Percentiles rank a stretch among this genome's conserved stretches.
Conservation (phyloP, 2,888 invertebrate genomes). For the Noctua pronuba region DNA sequence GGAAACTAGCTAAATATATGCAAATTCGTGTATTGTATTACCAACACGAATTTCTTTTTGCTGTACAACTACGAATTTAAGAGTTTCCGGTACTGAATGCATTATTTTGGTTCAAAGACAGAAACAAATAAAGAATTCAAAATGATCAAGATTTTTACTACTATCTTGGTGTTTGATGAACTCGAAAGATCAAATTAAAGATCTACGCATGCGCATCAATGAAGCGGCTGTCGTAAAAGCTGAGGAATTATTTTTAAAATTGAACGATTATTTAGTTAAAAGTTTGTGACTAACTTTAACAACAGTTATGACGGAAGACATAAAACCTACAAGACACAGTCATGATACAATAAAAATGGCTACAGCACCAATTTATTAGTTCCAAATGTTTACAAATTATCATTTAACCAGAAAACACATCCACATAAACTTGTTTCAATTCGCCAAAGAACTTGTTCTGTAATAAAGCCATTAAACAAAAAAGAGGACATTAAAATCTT, state of each 20-base stretch:
- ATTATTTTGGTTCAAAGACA: background rate
- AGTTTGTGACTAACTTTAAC: background rate
- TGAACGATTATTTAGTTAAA: background rate
- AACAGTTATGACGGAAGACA: background rate
- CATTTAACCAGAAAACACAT: conserved; percentile 27
- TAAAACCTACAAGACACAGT: background rate
- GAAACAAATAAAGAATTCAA: background rate
- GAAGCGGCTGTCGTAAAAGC: background rate
- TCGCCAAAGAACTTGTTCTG: conserved; percentile 15
- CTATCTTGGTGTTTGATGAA: background rate
- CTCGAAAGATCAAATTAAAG: background rate
- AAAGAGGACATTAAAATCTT: background rate
- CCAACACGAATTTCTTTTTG: conserved; percentile 10
- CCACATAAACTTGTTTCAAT: conserved; percentile 26
- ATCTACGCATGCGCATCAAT: background rate
- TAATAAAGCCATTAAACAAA: conserved; percentile 12
- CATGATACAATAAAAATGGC: background rate
- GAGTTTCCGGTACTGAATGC: background rate
- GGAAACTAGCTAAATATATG: conserved; percentile 34
- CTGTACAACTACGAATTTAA: background rate
- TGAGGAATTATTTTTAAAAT: background rate
- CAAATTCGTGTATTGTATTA: conserved; percentile 32
- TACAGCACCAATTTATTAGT: conserved; percentile 17
- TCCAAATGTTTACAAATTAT: conserved; percentile 32
- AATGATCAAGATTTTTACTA: background rate